phyloP scores from a whole-genome alignment of 2,113 vertebrate genomes.

The Lagopus leucura region DNA sequence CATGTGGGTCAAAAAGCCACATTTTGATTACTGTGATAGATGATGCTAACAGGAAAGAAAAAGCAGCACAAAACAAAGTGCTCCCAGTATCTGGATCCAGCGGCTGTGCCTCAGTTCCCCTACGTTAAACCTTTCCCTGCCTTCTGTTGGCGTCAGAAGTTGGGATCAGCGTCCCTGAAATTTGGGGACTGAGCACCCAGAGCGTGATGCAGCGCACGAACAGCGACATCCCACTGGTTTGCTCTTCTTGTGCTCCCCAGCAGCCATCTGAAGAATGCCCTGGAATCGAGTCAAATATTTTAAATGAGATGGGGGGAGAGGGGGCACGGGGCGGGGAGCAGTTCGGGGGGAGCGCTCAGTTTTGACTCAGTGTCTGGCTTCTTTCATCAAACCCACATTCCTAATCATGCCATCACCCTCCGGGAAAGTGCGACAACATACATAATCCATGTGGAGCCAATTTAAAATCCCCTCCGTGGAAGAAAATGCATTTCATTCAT shows the following conservation, averaged over 20 bases:
- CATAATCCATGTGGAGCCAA: constrained; percentile 36
- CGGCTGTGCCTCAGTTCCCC: neutral
- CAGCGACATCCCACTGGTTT: neutral
- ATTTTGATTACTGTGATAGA: constrained; percentile 11
- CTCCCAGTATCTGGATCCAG: neutral
- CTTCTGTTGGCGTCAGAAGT: neutral
- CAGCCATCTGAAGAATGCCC: constrained; percentile 52
- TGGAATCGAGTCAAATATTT: constrained; percentile 51
- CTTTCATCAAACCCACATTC: constrained; percentile 45
- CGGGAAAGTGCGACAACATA: constrained; percentile 16
- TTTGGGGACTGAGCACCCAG: neutral
- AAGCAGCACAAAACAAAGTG: neutral
- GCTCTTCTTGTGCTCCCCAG: neutral
- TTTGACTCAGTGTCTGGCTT: constrained; percentile 47
- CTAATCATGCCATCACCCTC: constrained; percentile 36
- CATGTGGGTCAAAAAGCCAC: constrained; percentile 53
- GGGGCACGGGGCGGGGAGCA: neutral
- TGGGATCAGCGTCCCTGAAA: neutral
- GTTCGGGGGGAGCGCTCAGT: neutral
- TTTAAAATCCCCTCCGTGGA: constrained; percentile 9
- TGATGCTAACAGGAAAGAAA: neutral
- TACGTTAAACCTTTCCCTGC: neutral
- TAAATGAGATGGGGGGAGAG: neutral
- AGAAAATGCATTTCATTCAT: neutral
- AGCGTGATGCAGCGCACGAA: neutral